Evolutionary conservation across 2,888 invertebrate genomes (phyloP).

Genomic region (Ormyrus nitidulus): DNA sequence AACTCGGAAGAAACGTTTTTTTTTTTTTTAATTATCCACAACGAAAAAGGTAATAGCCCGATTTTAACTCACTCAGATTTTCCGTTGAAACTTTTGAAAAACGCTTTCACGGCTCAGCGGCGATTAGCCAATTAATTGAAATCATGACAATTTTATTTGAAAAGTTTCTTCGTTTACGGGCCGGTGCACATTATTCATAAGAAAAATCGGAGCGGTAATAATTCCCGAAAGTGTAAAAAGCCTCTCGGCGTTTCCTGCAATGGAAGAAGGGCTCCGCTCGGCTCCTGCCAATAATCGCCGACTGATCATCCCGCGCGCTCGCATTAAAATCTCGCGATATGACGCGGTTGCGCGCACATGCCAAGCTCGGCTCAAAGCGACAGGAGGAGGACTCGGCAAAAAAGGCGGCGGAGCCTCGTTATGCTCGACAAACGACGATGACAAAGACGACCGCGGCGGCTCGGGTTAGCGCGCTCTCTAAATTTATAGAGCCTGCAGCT

Average conservation of each 20-base stretch:
- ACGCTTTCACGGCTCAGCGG: too few species aligned
- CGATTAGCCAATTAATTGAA: too few species aligned
- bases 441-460: constrained; percentile 64
- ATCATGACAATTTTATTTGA: too few species aligned
- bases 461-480: constrained; percentile 47
- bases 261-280: too few species aligned
- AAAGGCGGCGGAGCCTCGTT: constrained; percentile 58
- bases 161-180: too few species aligned
- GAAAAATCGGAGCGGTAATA: neutral
- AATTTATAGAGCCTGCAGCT: constrained; percentile 66
- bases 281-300: neutral
- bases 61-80: too few species aligned
- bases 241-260: too few species aligned
- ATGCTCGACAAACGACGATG: constrained; percentile 67
- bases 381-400: constrained; percentile 48
- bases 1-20: too few species aligned
- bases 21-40: too few species aligned
- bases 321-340: constrained; percentile 45
- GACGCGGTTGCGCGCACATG: constrained; percentile 9
- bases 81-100: neutral
- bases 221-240: neutral
- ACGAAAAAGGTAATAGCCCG: too few species aligned
- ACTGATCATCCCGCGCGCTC: neutral
- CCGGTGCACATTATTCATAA: too few species aligned
- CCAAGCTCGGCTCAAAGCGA: neutral